Evolutionary conservation across 2,113 vertebrate genomes (phyloP).

Genomic region (Rhynchopsitta pachyrhyncha): DNA sequence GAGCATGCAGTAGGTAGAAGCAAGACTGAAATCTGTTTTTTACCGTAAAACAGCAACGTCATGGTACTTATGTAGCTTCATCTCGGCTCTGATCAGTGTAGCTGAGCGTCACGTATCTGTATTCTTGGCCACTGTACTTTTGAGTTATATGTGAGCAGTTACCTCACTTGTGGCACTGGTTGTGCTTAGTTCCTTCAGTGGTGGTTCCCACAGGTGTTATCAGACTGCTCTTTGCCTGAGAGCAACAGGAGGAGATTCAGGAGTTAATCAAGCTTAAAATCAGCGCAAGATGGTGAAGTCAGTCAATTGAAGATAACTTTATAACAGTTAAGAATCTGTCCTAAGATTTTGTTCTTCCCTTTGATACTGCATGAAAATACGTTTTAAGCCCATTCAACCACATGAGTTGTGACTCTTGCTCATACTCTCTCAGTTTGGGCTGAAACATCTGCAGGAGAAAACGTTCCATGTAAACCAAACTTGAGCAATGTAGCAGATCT

Average conservation of each 20-base stretch:
- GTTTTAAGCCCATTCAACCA: not conserved
- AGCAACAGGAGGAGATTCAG: not conserved
- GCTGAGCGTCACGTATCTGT: accelerated
- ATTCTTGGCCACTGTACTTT: not conserved
- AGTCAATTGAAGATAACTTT: not conserved
- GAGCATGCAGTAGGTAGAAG: accelerated
- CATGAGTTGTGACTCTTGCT: not conserved
- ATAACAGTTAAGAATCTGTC: not conserved
- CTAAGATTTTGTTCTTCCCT: not conserved
- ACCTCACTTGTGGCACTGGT: accelerated
- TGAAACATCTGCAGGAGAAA: not conserved
- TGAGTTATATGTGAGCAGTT: accelerated
- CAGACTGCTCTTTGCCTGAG: not conserved
- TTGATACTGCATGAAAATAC: not conserved
- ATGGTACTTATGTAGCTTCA: accelerated
- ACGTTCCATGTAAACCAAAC: not conserved
- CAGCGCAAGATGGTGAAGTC: not conserved
- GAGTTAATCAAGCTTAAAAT: not conserved
- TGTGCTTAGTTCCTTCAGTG: accelerated
- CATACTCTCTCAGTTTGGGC: not conserved
- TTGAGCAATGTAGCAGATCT: not conserved
- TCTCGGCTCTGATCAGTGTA: accelerated
- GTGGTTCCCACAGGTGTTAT: not conserved
- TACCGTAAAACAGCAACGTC: accelerated
- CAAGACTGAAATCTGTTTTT: accelerated